Base-by-base conservation (phyloP, 2,888 invertebrate species). In the Autographa gamma region DNA sequence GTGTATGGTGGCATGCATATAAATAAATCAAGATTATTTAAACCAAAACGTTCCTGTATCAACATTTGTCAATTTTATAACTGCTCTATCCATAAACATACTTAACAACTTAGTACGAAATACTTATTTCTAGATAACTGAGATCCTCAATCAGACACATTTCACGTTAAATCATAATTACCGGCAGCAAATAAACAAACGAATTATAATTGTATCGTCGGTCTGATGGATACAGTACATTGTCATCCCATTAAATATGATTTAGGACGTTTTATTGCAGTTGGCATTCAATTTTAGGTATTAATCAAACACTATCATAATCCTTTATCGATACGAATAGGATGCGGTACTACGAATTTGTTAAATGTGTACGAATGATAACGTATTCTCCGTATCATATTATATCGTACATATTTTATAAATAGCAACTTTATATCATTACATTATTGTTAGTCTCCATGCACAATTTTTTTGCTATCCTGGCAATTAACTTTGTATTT, bases 161-260 rank as follows among this genome's bases (percentile, higher is more conserved):
- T 48, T 48, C 25, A n/a, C 48, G n/a, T 48, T 48, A n/a, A 48
- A 48, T n/a, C 3, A n/a, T n/a, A 48, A 48, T 48, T 48, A 54
- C 72, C 41, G 66, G 25, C 65, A 60, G 25, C 67, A 62, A 76
- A 25, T 14, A 48, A 56, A 77, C 38, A 64, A 76, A 76, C 63
- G 25, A 18, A 25, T 56, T 56, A 78, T 78, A 76, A 78, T 73
- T 67, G 16, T 41, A 3, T 52, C 58, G n/a, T 8, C 32, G 74
- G 59, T 65, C 56, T 31, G 18, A 41, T 68, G 48, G 56, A 34
- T 67, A 73, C 73, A 60, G 25, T 43, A 13, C 25, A 18, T 68
- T 73, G 60, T 61, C 77, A 63, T 64, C 34, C 48, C 19, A n/a
- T 64, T 43, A 56, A 62, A 72, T 66, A 58, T n/a, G 31, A 66